Conservation (phyloP, 2,888 invertebrate genomes). For the Rhingia campestris region DNA sequence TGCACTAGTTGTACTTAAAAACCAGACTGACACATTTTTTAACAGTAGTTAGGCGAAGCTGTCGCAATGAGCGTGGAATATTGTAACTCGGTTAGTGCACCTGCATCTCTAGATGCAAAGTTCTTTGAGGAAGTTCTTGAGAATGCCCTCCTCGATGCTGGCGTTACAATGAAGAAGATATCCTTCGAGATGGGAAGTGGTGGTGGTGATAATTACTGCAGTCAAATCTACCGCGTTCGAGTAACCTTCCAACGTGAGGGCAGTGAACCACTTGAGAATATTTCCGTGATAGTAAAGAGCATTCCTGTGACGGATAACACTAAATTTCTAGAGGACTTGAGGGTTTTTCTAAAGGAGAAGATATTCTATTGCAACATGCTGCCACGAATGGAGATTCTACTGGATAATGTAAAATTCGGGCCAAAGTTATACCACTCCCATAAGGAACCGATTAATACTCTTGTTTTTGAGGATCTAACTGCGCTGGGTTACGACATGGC, state of each 20-base stretch:
- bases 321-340: slow-evolving; percentile 78
- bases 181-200: slow-evolving; percentile 68
- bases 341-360: slow-evolving; percentile 80
- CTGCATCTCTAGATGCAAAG: background rate
- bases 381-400: slow-evolving; percentile 79
- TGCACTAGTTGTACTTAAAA: too few relatives aligned
- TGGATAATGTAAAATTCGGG: slow-evolving; percentile 74
- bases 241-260: slow-evolving; percentile 43
- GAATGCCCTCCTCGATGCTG: background rate
- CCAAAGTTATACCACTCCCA: slow-evolving; percentile 70
- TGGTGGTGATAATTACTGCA: slow-evolving; percentile 75
- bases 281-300: slow-evolving; percentile 75
- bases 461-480: slow-evolving; percentile 81
- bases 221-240: slow-evolving; percentile 75
- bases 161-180: background rate
- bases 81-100: background rate
- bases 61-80: background rate
- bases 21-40: too few relatives aligned
- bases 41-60: too few relatives aligned
- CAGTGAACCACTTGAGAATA: slow-evolving; percentile 7
- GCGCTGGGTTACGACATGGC: slow-evolving; percentile 83
- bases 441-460: slow-evolving; percentile 55
- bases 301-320: slow-evolving; percentile 63
- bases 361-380: slow-evolving; percentile 79
- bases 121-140: background rate